Conservation (phyloP, 2,797 vertebrate species). For the Argyrosomus regius region DNA sequence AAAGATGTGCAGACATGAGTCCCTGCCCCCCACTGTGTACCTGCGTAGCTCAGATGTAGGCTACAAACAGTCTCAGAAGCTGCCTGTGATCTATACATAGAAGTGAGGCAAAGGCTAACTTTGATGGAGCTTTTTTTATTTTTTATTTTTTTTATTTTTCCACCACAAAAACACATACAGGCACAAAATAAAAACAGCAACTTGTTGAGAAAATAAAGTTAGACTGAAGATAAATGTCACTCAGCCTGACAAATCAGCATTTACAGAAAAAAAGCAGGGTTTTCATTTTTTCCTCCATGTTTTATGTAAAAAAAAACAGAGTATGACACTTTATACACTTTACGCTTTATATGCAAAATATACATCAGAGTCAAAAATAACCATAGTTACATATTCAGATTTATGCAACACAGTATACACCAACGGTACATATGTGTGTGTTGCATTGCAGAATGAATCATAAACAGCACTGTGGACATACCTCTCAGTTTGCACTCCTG, state of each 20-base stretch:
- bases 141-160: constrained; percentile 53
- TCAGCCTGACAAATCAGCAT: constrained; percentile 26
- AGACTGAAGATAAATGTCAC: constrained; percentile 46
- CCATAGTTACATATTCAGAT: not conserved
- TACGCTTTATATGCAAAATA: constrained; percentile 5
- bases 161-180: constrained; percentile 28
- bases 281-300: not conserved
- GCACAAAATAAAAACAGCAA: constrained; percentile 30
- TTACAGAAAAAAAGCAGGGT: not conserved
- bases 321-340: not conserved
- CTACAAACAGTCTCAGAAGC: constrained; percentile 71
- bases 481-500: not conserved
- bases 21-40: constrained; percentile 64
- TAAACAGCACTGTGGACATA: not conserved
- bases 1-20: constrained; percentile 52
- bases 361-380: not conserved
- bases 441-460: not conserved
- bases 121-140: constrained; percentile 51
- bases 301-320: constrained; percentile 10
- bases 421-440: not conserved
- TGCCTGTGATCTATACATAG: constrained; percentile 81
- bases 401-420: not conserved
- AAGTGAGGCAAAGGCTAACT: constrained; percentile 68
- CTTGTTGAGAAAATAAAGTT: constrained; percentile 51
- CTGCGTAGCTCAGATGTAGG: constrained; percentile 66